Percentiles rank a stretch among this genome's conserved stretches.
phyloP scores from a whole-genome alignment of 92 coral and sea anemone genomes.

The Chrysogorgia sp. region DNA sequence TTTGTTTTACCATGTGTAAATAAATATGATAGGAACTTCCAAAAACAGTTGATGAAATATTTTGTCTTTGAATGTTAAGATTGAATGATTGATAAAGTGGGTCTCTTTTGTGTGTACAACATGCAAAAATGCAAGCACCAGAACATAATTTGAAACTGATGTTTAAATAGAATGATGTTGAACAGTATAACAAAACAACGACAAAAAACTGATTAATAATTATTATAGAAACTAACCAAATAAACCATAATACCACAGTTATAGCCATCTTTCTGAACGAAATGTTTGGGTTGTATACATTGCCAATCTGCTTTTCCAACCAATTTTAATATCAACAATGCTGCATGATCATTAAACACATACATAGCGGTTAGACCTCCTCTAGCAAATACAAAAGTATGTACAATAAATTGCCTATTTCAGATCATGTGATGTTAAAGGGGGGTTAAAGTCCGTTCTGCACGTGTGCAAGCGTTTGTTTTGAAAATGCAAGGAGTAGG shows the following conservation, averaged over 20 bases:
- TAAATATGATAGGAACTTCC: constrained; percentile 50
- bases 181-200: neutral
- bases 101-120: constrained; percentile 15
- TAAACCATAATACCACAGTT: constrained; percentile 51
- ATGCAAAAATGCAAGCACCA: constrained; percentile 3
- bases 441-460: too few species aligned
- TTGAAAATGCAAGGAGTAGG: too few species aligned
- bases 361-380: too few species aligned
- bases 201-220: neutral
- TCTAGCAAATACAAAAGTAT: too few species aligned
- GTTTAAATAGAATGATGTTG: neutral
- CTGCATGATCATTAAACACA: too few species aligned
- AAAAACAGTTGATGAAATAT: constrained; percentile 37
- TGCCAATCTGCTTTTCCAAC: constrained; percentile 47
- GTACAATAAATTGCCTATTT: too few species aligned
- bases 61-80: constrained; percentile 17
- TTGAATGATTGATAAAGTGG: constrained; percentile 17
- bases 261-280: constrained; percentile 48
- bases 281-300: constrained; percentile 51
- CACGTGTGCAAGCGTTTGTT: too few species aligned
- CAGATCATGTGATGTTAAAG: too few species aligned
- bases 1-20: neutral
- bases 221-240: constrained; percentile 13
- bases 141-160: neutral
- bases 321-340: constrained; percentile 51